These are phyloP conservation scores for Antitype chi DNA, from an alignment of 2,888 invertebrate species.

Conservation along the genomic window DNA sequence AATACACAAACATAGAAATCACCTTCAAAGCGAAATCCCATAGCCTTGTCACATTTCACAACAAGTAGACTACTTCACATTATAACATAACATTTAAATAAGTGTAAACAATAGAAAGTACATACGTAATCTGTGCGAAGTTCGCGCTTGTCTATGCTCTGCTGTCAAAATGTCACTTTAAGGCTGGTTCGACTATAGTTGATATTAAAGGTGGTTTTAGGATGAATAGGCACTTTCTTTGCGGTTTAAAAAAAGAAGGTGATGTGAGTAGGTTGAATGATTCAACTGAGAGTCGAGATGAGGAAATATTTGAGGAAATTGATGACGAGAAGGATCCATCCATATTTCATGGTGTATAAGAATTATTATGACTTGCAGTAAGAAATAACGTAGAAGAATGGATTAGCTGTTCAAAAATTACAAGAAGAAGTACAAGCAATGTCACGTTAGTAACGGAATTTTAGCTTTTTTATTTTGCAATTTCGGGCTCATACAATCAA, in stretches of 20 bases:
- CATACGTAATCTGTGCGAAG: constrained; percentile 68
- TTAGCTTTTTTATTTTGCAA: neutral
- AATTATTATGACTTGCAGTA: neutral
- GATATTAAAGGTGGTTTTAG: constrained; percentile 1
- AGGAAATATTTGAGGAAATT: neutral
- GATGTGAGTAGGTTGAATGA: neutral
- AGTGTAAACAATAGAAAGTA: constrained; percentile 77
- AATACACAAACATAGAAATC: constrained; percentile 31
- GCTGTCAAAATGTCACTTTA: constrained; percentile 51
- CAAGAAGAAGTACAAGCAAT: too few relatives aligned
- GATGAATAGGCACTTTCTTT: constrained; percentile 54
- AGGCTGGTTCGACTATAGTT: constrained; percentile 1
- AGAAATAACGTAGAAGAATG: neutral
- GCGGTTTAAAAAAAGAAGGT: constrained; percentile 10
- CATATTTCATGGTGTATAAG: neutral
- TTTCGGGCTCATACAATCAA: too few relatives aligned
- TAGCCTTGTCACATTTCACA: constrained; percentile 52
- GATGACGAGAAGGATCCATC: neutral
- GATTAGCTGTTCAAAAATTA: neutral
- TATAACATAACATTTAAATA: constrained; percentile 55
- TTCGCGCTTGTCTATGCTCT: constrained; percentile 34
- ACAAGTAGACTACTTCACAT: constrained; percentile 31
- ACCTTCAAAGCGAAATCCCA: constrained; percentile 19
- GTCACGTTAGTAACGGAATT: neutral
- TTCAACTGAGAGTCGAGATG: neutral